Base-by-base conservation (phyloP, 2,888 invertebrate species). In the Nezara viridula region DNA sequence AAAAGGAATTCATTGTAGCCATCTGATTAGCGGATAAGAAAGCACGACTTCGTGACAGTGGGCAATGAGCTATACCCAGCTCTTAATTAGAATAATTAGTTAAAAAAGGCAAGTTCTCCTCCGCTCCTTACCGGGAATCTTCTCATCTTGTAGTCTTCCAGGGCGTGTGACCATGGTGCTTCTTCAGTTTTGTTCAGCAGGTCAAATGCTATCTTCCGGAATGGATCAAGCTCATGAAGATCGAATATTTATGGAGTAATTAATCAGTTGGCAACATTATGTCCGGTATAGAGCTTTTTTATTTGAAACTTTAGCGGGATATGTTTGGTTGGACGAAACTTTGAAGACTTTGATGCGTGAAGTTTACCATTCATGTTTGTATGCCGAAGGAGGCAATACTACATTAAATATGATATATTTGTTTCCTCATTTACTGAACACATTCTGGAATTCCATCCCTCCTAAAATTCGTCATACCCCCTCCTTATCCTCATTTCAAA, bases 11-110 rank as follows among this genome's bases (percentile, higher is more conserved):
- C 81, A 81, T 81, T 81, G 44, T 0, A 81, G 81, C 44, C 81
- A 44, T 24, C 81, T 81, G 81, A 81, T 81, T 81, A 81, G 81
- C 44, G 44, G 81, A 81, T 81, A 81, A 81, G 44, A 81, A 81
- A 81, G 81, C 81, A 81, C 81, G 81, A 81, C 81, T 81, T 81
- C 81, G 81, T 81, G 81, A 81, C 81, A 81, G 81, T 47, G 44
- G 44, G 32, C 81, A 81, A 81, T 81, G 81, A 81, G 81, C 81
- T 81, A 81, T 81, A 40, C n/a, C n/a, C 81, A 81, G n/a, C 81
- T 81, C 81, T 81, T 81, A 81, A 81, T 81, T 81, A 81, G 81
- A 81, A 81, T 81, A 81, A 81, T 81, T 81, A 81, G 81, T 81
- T 81, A 81, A 81, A 81, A 77, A 81, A 81, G 81, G n/a, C 44